These are phyloP conservation scores for Centropus bengalensis DNA, from an alignment of 2,113 vertebrate genomes.

Conservation along the genomic window DNA sequence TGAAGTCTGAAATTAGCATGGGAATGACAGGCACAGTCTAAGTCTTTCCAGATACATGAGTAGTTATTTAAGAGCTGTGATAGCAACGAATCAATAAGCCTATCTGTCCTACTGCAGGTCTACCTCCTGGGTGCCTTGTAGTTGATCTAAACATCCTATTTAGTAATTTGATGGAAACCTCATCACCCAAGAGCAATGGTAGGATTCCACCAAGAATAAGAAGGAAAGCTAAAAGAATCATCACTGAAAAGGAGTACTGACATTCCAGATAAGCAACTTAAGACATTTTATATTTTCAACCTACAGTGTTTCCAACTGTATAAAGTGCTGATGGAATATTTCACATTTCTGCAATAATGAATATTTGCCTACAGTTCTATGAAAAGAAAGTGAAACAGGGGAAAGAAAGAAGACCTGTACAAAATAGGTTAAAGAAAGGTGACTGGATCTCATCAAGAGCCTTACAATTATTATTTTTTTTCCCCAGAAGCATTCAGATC, in stretches of 20 bases:
- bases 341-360: neutral
- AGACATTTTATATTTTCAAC: neutral
- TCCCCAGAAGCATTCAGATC: neutral
- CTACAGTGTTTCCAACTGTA: neutral
- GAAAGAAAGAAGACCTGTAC: neutral
- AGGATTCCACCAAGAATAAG: neutral
- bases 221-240: neutral
- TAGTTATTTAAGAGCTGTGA: conserved; percentile 70
- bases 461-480: neutral
- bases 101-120: neutral
- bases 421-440: neutral
- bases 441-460: neutral
- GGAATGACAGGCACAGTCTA: conserved; percentile 53
- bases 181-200: neutral
- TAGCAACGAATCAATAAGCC: conserved; percentile 47
- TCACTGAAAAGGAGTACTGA: neutral
- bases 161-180: conserved; percentile 15
- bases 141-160: neutral
- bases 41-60: conserved; percentile 65
- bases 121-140: conserved; percentile 7
- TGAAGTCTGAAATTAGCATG: conserved; percentile 67
- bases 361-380: neutral
- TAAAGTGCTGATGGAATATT: neutral
- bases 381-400: neutral
- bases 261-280: neutral